Evolutionary conservation across 2,888 invertebrate species (phyloP), one percentile per base, ranked within the genome.

Genomic region (Yponomeuta malinellus): DNA sequence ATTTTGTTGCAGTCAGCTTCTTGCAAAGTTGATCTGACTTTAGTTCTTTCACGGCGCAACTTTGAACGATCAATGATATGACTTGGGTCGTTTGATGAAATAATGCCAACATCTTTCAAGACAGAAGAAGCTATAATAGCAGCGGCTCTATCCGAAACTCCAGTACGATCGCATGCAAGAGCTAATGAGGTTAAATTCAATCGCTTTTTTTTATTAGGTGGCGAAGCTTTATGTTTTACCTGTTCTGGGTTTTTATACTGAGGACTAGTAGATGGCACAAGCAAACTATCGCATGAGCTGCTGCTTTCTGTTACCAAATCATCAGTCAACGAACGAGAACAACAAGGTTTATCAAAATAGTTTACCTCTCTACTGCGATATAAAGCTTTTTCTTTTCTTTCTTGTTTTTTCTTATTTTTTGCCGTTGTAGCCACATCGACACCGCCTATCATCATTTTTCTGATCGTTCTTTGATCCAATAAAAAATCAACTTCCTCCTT

Each of bases 41-140:
- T 67, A 10, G 33, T 37, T 67, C 67, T 67, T 37, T 67, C 67
- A 37, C 67, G 67, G 31, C 67, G 67, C 67, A 67, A 37, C 10
- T 67, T 67, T 43, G 43, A 15, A 23, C 31, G 65, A 31, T 65
- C 64, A 29, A 64, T 64, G 64, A 64, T 29, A 29, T 15, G n/a
- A 29, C 23, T 29, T 64, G 23, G n/a, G 10, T n/a, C 10, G 12
- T 37, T 43, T 37, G 67, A 37, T 33, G 67, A 33, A 67, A 37
- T 29, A 23, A 67, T 67, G 37, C 37, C 37, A 37, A 37, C 37
- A 37, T 37, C 37, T 37, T 37, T 37, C 37, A 37, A 43, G 43
- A 43, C 43, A 43, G 43, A 8, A 5, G 43, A 43, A 43, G 43
- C 37, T 37, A 37, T 37, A 31, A 37, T 37, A 37, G 67, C 67